Base-by-base conservation (phyloP, 2,113 vertebrate genomes). In the Pyrgilauda ruficollis region DNA sequence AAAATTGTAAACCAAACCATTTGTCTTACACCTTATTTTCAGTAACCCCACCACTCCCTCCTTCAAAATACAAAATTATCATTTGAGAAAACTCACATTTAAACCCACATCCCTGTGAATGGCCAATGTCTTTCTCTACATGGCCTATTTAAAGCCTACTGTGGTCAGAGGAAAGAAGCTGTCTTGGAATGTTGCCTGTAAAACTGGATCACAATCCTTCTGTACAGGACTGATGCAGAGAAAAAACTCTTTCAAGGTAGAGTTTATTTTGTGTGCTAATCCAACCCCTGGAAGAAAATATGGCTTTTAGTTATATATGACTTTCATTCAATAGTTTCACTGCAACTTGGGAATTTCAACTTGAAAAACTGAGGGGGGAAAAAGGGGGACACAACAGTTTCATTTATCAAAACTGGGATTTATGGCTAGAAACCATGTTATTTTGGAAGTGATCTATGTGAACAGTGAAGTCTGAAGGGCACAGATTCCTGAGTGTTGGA, bases 321-420 rank as follows among this genome's bases (percentile, higher is more conserved):
- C 7, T 69, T 84, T 47, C 7, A 35, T 79, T 59, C 26, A 52
- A 7, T 43, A n/a, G 33, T 62, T 77, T 53, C 35, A 55, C 1
- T 43, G 21, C 11, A 47, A 7, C 23, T 59, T 61, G 39, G n/a
- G 15, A 61, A 68, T 21, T 43, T 61, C 35, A 30, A 41, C 8
- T 70, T 46, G 10, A 80, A 91, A 55, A 64, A 5, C 3, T 52
- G 53, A 31, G 6, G 7, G 10, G 6, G 9, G 31, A 46, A 44
- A 47, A 15, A 7, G 0, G 6, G 6, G 7, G 7, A 17, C 5
- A 31, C 2, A 56, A 22, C 3, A 3, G 5, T 68, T 75, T 75
- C 1, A 11, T 55, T 67, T 41, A 47, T 75, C 9, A 30, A 72
- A 84, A 41, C 5, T 35, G 16, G 4, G 3, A 64, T 63, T 27